A percentile compares a stretch with the other conserved stretches of the same genome.
These are phyloP conservation scores for Huso huso DNA, from an alignment of 2,797 vertebrate genomes.

Conservation along the genomic window DNA sequence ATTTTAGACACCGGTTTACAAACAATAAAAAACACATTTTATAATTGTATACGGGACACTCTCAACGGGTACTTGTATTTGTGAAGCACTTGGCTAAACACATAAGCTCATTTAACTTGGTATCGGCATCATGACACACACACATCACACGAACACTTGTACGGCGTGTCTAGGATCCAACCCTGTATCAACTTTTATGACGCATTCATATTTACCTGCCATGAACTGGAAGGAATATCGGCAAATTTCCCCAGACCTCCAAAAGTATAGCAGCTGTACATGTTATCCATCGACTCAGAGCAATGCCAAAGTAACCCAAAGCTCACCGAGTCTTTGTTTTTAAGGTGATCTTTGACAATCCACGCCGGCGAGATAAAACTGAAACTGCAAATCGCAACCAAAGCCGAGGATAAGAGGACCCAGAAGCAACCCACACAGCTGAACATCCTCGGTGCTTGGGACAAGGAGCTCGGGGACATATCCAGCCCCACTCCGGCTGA, in stretches of 20 bases:
- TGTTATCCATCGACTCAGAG: slow-evolving; percentile 64
- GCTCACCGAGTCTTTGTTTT: slow-evolving; percentile 63
- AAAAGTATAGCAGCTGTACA: slow-evolving; percentile 73
- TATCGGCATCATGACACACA: too few relatives aligned
- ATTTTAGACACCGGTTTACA: too few relatives aligned
- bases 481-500: slow-evolving; percentile 55
- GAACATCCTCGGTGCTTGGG: slow-evolving; percentile 71
- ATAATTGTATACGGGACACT: too few relatives aligned
- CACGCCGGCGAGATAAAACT: slow-evolving; percentile 80
- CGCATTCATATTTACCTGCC: slow-evolving; percentile 67
- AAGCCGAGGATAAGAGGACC: slow-evolving; percentile 76
- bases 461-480: slow-evolving; percentile 49
- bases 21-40: too few relatives aligned
- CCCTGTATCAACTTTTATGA: too few relatives aligned
- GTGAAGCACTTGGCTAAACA: too few relatives aligned
- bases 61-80: too few relatives aligned
- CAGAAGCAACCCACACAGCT: slow-evolving; percentile 84
- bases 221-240: slow-evolving; percentile 82
- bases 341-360: slow-evolving; percentile 68
- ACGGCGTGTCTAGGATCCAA: too few relatives aligned
- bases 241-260: slow-evolving; percentile 73
- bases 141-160: too few relatives aligned
- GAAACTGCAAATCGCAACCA: slow-evolving; percentile 75
- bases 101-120: too few relatives aligned
- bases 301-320: slow-evolving; percentile 85